Conservation (phyloP, 2,888 invertebrate genomes). For the Liodrosophila aerea region DNA sequence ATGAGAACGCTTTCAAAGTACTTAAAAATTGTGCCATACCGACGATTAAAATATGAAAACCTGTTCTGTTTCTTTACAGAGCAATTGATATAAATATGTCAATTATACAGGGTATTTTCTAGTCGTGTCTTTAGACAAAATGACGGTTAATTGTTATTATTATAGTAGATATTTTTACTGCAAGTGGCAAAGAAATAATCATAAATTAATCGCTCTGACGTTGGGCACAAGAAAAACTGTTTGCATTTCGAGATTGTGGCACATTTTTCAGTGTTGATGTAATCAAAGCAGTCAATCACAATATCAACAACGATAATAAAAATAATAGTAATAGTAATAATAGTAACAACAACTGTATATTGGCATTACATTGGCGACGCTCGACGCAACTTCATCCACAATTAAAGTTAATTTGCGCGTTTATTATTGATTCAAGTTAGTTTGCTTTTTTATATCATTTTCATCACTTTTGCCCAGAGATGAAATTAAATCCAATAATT, state of each 20-base stretch:
- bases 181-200: constrained; percentile 12
- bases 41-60: no score
- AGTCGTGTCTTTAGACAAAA: no score
- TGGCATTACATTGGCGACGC: constrained; percentile 26
- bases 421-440: constrained; percentile 50
- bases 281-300: constrained; percentile 39
- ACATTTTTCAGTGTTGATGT: constrained; percentile 42
- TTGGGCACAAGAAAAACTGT: constrained; percentile 11
- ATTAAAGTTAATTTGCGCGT: constrained; percentile 53
- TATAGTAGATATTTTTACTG: not conserved
- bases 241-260: constrained; percentile 20
- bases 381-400: constrained; percentile 40
- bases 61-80: no score
- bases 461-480: constrained; percentile 17
- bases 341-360: constrained; percentile 16
- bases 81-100: no score
- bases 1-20: no score
- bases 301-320: constrained; percentile 13
- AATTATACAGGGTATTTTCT: no score
- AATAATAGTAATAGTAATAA: no score
- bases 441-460: constrained; percentile 13
- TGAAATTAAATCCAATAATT: constrained; percentile 27
- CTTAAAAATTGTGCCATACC: no score
- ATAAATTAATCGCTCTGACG: constrained; percentile 9
- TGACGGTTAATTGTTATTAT: constrained; percentile 7